Base-by-base conservation (phyloP, 2,888 invertebrate species). In the Boloria selene region DNA sequence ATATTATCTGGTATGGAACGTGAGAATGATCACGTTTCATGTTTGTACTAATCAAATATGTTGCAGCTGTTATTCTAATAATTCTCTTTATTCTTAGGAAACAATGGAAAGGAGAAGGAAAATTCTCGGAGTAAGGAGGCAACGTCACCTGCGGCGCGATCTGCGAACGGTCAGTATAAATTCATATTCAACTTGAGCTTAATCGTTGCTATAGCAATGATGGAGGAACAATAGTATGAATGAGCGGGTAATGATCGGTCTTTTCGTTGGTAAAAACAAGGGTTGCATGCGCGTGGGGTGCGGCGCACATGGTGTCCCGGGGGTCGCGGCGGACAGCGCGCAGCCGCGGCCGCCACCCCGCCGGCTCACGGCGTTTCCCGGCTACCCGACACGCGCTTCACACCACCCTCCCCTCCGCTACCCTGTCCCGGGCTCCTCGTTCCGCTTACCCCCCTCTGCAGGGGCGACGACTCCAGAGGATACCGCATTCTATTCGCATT, bases 41-140 rank as follows among this genome's bases (percentile, higher is more conserved):
- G 44, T 65, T 17, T 51, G 54, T 62, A 58, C 51, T 64, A 66
- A 64, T 59, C 45, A 58, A 59, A 47, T 64, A 55, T 58, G 49
- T 53, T 58, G 42, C 50, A 64, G 45, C 26, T 45, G 53, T 61
- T 58, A 38, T 38, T 38, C 31, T 58, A 31, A 70, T 66, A 64
- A 54, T 69, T 63, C 67, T 74, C 69, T 72, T 83, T 83, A 92
- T 89, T 94, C 93, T 68, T 92, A 96, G 96, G 96, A 88, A 95
- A 95, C 92, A 95, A 93, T 86, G 94, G 94, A 80, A 96, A 95
- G 86, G 94, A 94, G 85, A 92, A 91, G 79, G 92, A 92, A 81
- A 92, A 93, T 74, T 94, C 95, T 83, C 94, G 94, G 86, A 94
- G 92, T 84, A 95, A 95, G 88, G 96, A 96, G 83, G 93, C 94